Conservation (phyloP, 1,140 invertebrate genomes). For the Eulimnadia texana region DNA sequence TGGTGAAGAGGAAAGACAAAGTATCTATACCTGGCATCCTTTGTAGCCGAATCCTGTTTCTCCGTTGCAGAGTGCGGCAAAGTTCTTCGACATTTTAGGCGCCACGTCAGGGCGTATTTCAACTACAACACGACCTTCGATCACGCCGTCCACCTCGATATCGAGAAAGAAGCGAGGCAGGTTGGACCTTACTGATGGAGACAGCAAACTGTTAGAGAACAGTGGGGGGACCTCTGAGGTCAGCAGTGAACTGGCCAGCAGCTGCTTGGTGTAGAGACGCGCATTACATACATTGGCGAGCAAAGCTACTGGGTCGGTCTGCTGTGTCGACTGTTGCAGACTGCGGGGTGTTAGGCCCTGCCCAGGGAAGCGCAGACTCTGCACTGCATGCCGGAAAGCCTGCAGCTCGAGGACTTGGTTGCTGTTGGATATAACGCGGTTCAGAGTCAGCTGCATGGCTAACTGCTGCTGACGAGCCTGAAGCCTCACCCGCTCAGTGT, state of each 20-base stretch:
- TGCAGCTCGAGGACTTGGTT: conserved; percentile 46
- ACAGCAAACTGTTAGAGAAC: conserved; percentile 24
- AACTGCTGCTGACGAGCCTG: conserved; percentile 52
- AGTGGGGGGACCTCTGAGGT: conserved; percentile 25
- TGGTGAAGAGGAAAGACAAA: not conserved
- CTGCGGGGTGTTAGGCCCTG: not conserved
- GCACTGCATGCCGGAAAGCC: conserved; percentile 44
- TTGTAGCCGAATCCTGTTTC: conserved; percentile 63
- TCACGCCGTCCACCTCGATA: conserved; percentile 52
- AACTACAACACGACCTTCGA: conserved; percentile 58
- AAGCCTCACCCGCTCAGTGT: conserved; percentile 26
- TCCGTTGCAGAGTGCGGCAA: conserved; percentile 59
- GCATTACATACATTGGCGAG: conserved; percentile 57
- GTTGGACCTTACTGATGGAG: conserved; percentile 16
- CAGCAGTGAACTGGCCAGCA: conserved; percentile 38
- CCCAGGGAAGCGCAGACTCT: conserved; percentile 39
- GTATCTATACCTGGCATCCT: conserved; percentile 19
- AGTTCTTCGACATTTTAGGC: conserved; percentile 83
- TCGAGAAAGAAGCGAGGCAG: conserved; percentile 61
- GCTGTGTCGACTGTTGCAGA: not conserved
- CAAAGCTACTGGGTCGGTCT: conserved; percentile 46
- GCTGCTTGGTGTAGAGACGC: conserved; percentile 50
- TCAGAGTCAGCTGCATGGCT: conserved; percentile 51
- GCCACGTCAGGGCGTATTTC: conserved; percentile 70
- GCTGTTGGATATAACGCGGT: conserved; percentile 49